phyloP scores from a whole-genome alignment of 1,140 invertebrate genomes.

The Chrysopa pallens region DNA sequence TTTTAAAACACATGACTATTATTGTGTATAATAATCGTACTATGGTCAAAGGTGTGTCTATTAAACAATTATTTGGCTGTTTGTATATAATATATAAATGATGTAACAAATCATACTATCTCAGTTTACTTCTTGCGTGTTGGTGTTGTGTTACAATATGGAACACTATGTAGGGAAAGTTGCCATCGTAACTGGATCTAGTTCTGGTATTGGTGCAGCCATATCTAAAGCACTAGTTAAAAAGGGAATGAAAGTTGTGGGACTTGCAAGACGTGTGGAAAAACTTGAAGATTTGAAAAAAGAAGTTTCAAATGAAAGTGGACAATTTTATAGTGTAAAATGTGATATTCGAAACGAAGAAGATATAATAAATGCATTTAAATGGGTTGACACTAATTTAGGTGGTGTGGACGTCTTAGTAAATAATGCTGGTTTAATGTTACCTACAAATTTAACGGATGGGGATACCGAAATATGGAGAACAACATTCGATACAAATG shows the following conservation, averaged over 20 bases:
- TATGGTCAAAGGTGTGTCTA: no score
- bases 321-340: constrained; percentile 27
- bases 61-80: no score
- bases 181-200: no score
- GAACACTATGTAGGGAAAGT: no score
- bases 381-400: constrained; percentile 34
- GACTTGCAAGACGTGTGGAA: constrained; percentile 41
- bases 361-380: constrained; percentile 44
- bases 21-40: no score
- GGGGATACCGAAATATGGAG: constrained; percentile 14
- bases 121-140: no score
- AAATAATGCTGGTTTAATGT: constrained; percentile 44
- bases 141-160: no score
- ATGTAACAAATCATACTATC: no score
- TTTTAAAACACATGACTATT: no score
- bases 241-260: constrained; percentile 31
- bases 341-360: constrained; percentile 48
- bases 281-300: constrained; percentile 26
- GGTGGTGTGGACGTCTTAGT: constrained; percentile 49
- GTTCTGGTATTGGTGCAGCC: no score
- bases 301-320: constrained; percentile 11
- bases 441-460: constrained; percentile 7
- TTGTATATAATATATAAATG: no score
- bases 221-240: neutral
- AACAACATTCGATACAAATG: constrained; percentile 30